A percentile compares a stretch with the other conserved stretches of the same genome.
phyloP scores from a whole-genome alignment of 2,888 invertebrate genomes.

The Macrophya alboannulata region DNA sequence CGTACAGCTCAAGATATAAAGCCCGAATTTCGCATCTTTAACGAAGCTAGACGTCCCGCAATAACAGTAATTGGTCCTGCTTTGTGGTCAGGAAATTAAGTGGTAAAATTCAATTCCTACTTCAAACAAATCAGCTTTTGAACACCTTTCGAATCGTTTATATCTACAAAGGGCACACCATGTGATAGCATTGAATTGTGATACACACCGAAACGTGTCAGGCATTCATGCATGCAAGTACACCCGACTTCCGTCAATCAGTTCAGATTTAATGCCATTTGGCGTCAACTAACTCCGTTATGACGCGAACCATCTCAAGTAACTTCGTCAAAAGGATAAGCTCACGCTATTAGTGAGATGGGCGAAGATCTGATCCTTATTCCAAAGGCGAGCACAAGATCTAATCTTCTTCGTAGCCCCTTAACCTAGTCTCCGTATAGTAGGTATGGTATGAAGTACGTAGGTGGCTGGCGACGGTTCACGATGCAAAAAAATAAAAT shows the following conservation, averaged over 20 bases:
- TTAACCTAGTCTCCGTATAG: neutral
- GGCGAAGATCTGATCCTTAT: slow-evolving; percentile 37
- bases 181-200: neutral
- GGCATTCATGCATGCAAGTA: neutral
- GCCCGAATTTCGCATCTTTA: neutral
- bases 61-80: neutral
- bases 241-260: neutral
- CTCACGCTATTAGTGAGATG: slow-evolving; percentile 29
- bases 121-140: neutral
- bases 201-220: neutral
- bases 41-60: neutral
- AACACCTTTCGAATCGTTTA: neutral
- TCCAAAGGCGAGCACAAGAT: slow-evolving; percentile 29
- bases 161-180: too few relatives aligned
- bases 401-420: slow-evolving; percentile 4
- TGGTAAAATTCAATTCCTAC: neutral
- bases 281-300: slow-evolving; percentile 18
- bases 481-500: neutral
- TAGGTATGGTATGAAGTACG: neutral
- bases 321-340: slow-evolving; percentile 42
- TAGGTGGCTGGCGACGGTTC: neutral
- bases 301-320: slow-evolving; percentile 10
- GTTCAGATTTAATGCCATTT: neutral
- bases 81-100: neutral
- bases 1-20: neutral